These are phyloP conservation scores for Eupelmus urozonus DNA, from an alignment of 2,888 invertebrate species.

Conservation along the genomic window DNA sequence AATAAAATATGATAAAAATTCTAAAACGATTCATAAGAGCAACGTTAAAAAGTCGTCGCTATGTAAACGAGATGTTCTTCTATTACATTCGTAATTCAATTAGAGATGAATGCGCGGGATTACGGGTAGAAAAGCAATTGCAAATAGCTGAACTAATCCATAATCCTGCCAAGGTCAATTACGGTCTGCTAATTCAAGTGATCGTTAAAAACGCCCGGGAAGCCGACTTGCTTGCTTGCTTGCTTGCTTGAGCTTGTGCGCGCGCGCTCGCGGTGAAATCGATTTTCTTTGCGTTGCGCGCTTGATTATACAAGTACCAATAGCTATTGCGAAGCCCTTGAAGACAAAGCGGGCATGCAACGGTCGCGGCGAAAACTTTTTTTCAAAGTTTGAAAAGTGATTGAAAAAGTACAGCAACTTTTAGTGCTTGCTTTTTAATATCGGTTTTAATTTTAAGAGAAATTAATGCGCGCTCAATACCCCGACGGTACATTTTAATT, in stretches of 20 bases:
- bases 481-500: no score
- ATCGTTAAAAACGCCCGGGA: conserved; percentile 48
- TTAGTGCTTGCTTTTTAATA: conserved; percentile 22
- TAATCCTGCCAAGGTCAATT: conserved; percentile 57
- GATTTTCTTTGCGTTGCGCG: conserved; percentile 46
- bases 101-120: conserved; percentile 49
- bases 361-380: conserved; percentile 5
- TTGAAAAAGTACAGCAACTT: conserved; percentile 18
- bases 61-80: conserved; percentile 17
- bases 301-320: conserved; percentile 55
- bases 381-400: conserved; percentile 27
- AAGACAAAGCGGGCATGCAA: conserved; percentile 45
- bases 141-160: conserved; percentile 48
- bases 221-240: background rate
- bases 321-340: conserved; percentile 18
- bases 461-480: no score
- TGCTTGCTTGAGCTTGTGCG: no score
- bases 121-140: conserved; percentile 36
- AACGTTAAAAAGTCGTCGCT: background rate
- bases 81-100: conserved; percentile 51
- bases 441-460: conserved; percentile 41
- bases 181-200: conserved; percentile 40
- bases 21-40: no score
- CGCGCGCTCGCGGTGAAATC: conserved; percentile 44
- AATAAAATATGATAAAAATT: no score